A percentile compares a stretch with the other conserved stretches of the same genome.
phyloP scores from a whole-genome alignment of 2,888 invertebrate species.

The Drosophila eohydei region DNA sequence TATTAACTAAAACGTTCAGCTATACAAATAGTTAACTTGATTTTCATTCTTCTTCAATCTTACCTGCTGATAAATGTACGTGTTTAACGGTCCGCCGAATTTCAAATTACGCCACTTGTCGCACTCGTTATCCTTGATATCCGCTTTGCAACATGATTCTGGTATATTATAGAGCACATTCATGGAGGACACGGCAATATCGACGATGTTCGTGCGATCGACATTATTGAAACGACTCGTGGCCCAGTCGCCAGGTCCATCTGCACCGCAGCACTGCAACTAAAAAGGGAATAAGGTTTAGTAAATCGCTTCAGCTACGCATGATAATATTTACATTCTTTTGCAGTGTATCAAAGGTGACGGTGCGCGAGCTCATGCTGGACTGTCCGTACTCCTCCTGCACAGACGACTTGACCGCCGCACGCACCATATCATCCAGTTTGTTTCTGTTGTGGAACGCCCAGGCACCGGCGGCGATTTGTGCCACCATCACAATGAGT shows the following conservation, averaged over 20 bases:
- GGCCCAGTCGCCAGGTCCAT: slow-evolving; percentile 90
- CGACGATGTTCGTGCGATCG: slow-evolving; percentile 85
- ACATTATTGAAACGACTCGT: slow-evolving; percentile 87
- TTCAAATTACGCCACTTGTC: slow-evolving; percentile 85
- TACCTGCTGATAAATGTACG: slow-evolving; percentile 86
- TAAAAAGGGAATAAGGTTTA: slow-evolving; percentile 71
- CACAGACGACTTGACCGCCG: slow-evolving; percentile 88
- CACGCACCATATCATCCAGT: slow-evolving; percentile 88
- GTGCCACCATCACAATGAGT: slow-evolving; percentile 91
- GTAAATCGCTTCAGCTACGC: not conserved
- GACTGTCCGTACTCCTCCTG: slow-evolving; percentile 87
- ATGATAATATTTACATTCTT: slow-evolving; percentile 85
- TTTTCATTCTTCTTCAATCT: not conserved
- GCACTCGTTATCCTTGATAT: slow-evolving; percentile 85
- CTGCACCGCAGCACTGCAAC: slow-evolving; percentile 92
- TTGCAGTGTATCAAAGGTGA: slow-evolving; percentile 89
- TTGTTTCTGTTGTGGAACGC: slow-evolving; percentile 89
- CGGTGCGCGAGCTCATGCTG: slow-evolving; percentile 86
- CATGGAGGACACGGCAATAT: slow-evolving; percentile 86
- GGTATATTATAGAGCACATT: slow-evolving; percentile 87
- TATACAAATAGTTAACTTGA: not conserved
- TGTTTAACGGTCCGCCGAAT: slow-evolving; percentile 85
- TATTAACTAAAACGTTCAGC: not conserved
- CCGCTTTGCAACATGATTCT: slow-evolving; percentile 86
- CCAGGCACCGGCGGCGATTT: slow-evolving; percentile 92